These are phyloP conservation scores for Hucho hucho DNA, from an alignment of 2,113 vertebrate species.

Conservation along the genomic window DNA sequence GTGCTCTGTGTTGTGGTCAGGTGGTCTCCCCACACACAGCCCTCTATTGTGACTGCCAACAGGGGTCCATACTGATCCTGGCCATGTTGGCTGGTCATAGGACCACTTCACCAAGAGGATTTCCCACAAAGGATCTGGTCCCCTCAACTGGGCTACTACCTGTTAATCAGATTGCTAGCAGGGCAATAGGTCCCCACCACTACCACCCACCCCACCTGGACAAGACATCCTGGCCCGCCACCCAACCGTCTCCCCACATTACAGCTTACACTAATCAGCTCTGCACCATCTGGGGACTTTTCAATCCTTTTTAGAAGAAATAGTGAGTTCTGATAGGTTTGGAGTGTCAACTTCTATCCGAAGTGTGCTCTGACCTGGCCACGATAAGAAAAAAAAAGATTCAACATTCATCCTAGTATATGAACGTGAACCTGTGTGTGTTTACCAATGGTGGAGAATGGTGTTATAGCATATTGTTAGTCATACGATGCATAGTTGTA, in stretches of 20 bases:
- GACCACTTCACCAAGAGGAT: slow-evolving; percentile 59
- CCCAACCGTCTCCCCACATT: slow-evolving; percentile 18
- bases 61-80: slow-evolving; percentile 26
- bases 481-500: too few species aligned
- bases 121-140: not conserved
- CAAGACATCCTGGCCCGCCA: not conserved
- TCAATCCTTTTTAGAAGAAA: slow-evolving; percentile 13
- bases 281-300: slow-evolving; percentile 50
- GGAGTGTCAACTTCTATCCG: not conserved
- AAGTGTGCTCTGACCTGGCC: not conserved
- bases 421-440: not conserved
- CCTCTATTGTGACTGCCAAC: slow-evolving; percentile 8
- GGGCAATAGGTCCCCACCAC: slow-evolving; percentile 33
- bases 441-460: not conserved
- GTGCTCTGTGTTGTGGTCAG: not conserved
- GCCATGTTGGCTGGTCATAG: slow-evolving; percentile 42
- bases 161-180: slow-evolving; percentile 45
- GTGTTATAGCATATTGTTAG: not conserved
- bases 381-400: not conserved
- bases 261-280: slow-evolving; percentile 56
- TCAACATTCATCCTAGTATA: not conserved
- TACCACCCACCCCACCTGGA: slow-evolving; percentile 5
- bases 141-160: too few species aligned
- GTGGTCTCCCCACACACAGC: slow-evolving; percentile 4
- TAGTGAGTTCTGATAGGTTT: not conserved